Conservation (phyloP, 2,888 invertebrate genomes). For the Noctua fimbriata region DNA sequence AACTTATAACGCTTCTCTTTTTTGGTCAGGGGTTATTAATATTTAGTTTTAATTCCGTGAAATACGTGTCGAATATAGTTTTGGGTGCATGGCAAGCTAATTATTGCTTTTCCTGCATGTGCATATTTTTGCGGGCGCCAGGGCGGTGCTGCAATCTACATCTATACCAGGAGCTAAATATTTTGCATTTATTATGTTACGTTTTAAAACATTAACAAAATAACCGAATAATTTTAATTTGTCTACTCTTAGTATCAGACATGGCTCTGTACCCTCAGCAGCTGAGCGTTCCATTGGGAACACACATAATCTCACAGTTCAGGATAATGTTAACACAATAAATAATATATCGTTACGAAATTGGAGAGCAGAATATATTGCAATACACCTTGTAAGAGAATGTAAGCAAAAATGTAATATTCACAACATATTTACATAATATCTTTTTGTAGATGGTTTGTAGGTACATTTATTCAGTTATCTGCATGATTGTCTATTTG, state of each 20-base stretch:
- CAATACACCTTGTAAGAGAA: background rate
- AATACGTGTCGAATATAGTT: too few species aligned
- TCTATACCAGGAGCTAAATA: too few species aligned
- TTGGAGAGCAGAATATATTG: conserved; percentile 19
- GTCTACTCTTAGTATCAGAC: background rate
- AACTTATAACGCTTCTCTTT: too few species aligned
- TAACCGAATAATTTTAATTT: background rate
- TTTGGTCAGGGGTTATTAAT: too few species aligned
- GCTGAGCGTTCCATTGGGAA: conserved; percentile 34
- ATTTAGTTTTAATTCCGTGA: too few species aligned
- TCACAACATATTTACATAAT: background rate
- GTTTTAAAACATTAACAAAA: background rate
- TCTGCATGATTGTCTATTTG: too few species aligned
- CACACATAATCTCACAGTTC: conserved; percentile 8
- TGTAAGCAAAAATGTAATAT: background rate
- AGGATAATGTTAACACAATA: conserved; percentile 37
- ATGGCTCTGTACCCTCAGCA: background rate
- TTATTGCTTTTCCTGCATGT: too few species aligned
- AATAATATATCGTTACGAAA: conserved; percentile 41
- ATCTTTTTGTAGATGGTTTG: background rate
- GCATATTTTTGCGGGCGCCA: too few species aligned
- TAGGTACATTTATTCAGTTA: background rate
- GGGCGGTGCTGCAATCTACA: too few species aligned
- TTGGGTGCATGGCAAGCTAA: too few species aligned
- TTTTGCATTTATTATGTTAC: too few species aligned